phyloP scores from a whole-genome alignment of 2,888 invertebrate genomes.

The Dasysyrphus albostriatus region DNA sequence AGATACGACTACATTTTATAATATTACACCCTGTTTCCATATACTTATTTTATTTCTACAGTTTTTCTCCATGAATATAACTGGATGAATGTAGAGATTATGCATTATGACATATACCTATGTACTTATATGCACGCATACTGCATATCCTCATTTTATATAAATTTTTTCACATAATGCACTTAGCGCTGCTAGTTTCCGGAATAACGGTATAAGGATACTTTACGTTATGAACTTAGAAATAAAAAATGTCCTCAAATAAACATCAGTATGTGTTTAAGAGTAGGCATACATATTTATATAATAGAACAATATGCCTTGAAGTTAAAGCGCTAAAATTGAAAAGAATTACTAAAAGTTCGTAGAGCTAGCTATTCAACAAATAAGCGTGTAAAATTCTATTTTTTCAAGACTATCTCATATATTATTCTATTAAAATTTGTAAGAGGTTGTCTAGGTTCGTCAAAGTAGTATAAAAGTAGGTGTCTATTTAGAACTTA shows the following conservation, averaged over 20 bases:
- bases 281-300: no score
- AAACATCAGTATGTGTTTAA: not conserved
- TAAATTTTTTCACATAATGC: slow-evolving; percentile 15
- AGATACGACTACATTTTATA: slow-evolving; percentile 12
- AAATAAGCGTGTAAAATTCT: no score
- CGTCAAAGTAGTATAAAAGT: no score
- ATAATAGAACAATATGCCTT: not conserved
- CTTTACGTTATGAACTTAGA: no score
- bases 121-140: not conserved
- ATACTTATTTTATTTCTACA: not conserved
- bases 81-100: slow-evolving; percentile 1
- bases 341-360: not conserved
- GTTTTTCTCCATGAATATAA: slow-evolving; percentile 1
- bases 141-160: not conserved
- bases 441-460: no score
- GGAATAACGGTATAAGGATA: not conserved
- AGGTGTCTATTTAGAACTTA: no score
- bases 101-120: not conserved
- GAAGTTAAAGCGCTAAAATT: not conserved
- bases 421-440: no score
- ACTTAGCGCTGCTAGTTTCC: not conserved
- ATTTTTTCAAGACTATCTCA: no score
- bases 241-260: not conserved
- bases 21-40: not conserved
- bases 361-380: no score